phyloP scores from a whole-genome alignment of 2,113 vertebrate genomes.

The Cyprinus carpio region DNA sequence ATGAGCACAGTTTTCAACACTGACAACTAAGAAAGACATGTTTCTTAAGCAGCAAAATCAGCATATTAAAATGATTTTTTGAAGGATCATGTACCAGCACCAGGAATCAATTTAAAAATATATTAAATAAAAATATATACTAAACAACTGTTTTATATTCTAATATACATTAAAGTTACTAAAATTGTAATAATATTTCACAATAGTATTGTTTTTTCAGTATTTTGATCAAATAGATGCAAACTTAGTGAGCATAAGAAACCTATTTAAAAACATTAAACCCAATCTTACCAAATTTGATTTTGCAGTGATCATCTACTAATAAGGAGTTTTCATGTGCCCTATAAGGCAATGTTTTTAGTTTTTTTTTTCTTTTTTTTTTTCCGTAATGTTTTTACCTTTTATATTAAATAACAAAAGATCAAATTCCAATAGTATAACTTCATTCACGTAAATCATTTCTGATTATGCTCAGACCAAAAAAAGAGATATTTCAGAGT shows the following conservation, averaged over 20 bases:
- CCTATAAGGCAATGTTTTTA: neutral
- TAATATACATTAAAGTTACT: no score
- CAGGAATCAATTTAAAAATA: no score
- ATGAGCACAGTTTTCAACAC: neutral
- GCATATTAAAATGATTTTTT: neutral
- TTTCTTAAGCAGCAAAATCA: neutral
- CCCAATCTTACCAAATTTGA: neutral
- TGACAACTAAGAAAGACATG: neutral
- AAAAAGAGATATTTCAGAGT: no score
- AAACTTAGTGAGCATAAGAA: neutral
- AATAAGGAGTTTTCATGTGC: neutral
- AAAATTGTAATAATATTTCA: neutral
- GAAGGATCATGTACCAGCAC: neutral
- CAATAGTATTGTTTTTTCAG: neutral
- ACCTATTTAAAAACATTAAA: neutral
- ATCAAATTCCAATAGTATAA: no score
- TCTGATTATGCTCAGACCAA: no score
- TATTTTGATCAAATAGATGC: neutral
- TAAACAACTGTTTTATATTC: no score
- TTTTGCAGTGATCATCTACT: neutral
- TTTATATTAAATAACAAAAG: no score
- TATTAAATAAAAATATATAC: no score
- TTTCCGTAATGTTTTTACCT: neutral
- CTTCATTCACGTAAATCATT: no score
- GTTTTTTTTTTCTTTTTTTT: neutral